Percentiles rank a stretch among this genome's conserved stretches.
phyloP scores from a whole-genome alignment of 2,888 invertebrate genomes.

The Caenorhabditis japonica region DNA sequence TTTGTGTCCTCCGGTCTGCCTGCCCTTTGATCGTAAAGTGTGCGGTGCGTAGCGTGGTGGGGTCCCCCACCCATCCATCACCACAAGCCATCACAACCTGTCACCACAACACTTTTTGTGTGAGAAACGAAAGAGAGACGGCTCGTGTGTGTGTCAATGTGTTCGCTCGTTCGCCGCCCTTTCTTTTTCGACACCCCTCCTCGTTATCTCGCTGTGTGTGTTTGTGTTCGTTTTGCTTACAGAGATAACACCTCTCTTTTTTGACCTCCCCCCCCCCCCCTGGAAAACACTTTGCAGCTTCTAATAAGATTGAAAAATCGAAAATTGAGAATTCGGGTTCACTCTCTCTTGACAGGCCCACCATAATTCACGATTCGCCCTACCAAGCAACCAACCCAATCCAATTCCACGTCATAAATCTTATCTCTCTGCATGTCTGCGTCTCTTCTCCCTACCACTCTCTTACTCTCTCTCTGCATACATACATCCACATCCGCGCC shows the following conservation, averaged over 20 bases:
- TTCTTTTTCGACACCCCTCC: neutral
- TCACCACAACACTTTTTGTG: conserved; percentile 48
- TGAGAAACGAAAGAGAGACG: conserved; percentile 16
- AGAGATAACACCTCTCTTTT: too few species aligned
- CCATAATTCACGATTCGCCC: conserved; percentile 46
- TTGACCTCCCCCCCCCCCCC: neutral
- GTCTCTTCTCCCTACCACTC: conserved; percentile 2
- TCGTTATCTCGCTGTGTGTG: neutral
- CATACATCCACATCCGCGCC: too few species aligned
- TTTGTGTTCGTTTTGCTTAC: too few species aligned
- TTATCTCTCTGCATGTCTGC: conserved; percentile 21
- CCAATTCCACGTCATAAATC: conserved; percentile 53
- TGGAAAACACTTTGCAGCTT: too few species aligned
- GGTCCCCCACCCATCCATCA: conserved; percentile 38
- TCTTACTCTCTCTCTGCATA: too few species aligned
- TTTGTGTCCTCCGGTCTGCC: conserved; percentile 1
- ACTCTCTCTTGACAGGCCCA: conserved; percentile 6
- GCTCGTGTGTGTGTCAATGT: too few species aligned
- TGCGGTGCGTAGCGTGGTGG: neutral
- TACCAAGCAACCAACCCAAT: conserved; percentile 4
- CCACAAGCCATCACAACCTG: conserved; percentile 47
- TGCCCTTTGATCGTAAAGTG: conserved; percentile 32
- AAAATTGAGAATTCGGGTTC: too few species aligned
- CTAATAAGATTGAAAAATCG: too few species aligned
- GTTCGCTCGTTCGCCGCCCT: neutral